These are phyloP conservation scores for Drosophila engyochracea DNA, from an alignment of 2,888 invertebrate genomes.

Conservation along the genomic window DNA sequence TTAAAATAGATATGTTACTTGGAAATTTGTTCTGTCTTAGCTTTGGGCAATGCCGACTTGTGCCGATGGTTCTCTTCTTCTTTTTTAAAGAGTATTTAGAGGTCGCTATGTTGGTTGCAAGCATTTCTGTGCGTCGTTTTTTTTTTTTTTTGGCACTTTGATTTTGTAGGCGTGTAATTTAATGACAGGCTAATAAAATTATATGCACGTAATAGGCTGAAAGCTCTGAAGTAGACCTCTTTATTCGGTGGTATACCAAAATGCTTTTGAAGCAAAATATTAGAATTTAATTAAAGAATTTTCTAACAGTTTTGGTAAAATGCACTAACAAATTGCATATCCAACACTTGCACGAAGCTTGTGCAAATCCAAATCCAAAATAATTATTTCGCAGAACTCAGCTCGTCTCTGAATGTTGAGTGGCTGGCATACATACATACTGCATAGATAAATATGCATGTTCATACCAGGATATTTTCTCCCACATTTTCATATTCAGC, in stretches of 20 bases:
- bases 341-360: slow-evolving; percentile 49
- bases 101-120: neutral
- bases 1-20: neutral
- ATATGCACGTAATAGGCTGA: slow-evolving; percentile 18
- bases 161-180: slow-evolving; percentile 25
- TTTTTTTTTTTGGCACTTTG: slow-evolving; percentile 19
- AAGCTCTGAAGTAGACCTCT: neutral
- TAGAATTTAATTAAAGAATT: slow-evolving; percentile 48
- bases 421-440: neutral
- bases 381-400: slow-evolving; percentile 9
- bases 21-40: neutral
- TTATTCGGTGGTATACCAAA: slow-evolving; percentile 4
- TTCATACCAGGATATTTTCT: neutral
- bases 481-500: slow-evolving; percentile 8
- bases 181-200: slow-evolving; percentile 28
- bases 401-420: neutral
- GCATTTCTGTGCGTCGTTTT: neutral
- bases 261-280: slow-evolving; percentile 23
- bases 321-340: slow-evolving; percentile 61
- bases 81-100: neutral
- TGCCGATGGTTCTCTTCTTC: neutral
- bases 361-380: slow-evolving; percentile 14
- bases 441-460: slow-evolving; percentile 6
- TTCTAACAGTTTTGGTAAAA: slow-evolving; percentile 28
- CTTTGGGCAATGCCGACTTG: neutral